Base-by-base conservation (phyloP, 1,140 invertebrate species). In the Brachionus rotundiformis region DNA sequence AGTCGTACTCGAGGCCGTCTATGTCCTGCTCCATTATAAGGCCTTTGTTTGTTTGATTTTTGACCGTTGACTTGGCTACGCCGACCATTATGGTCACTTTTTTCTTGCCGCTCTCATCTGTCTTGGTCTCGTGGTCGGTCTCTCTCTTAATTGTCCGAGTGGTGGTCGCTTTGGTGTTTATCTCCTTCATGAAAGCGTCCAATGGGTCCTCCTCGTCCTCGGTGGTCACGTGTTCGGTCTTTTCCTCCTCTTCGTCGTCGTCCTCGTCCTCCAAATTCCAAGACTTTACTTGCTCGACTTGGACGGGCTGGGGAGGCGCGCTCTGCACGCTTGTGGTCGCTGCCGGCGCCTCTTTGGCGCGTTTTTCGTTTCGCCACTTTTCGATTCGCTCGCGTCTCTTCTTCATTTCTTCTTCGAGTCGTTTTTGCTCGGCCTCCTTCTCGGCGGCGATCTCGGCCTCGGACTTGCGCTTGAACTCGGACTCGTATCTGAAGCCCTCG, bases 371-470 rank as follows among this genome's bases (percentile, higher is more conserved):
- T 10, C 94, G 91, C 94, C 94, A 96, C 82, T 94, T 90, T 88
- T 97, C 95, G 79, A 96, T 95, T 33, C 94, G 91, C 85, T 98
- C 95, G 27, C 95, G 88, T 36, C 96, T 90, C 87, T 96, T 98
- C 85, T 95, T 94, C 95, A 98, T 98, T 90, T 98, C 95, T 16
- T 93, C 88, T 86, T 98, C 96, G 6, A 81, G 19, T 29, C 79
- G 29, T 47, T 63, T 81, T 27, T 81, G 79, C 44, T 81, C 79
- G n/a, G 79, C 79, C 33, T 81, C 79, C 33, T 81, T 79, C 59
- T 73, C 68, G 25, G 68, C 68, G 2, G 29, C n/a, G 1, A 73
- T n/a, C 44, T 73, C 68, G 16, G 36, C 36, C 0, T 73, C 68
- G 4, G 36, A 23, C 36, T 73, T 73, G 8, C 29, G 23, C 44